Evolutionary conservation across 2,797 vertebrate genomes (phyloP).

Genomic region (Balearica regulorum): DNA sequence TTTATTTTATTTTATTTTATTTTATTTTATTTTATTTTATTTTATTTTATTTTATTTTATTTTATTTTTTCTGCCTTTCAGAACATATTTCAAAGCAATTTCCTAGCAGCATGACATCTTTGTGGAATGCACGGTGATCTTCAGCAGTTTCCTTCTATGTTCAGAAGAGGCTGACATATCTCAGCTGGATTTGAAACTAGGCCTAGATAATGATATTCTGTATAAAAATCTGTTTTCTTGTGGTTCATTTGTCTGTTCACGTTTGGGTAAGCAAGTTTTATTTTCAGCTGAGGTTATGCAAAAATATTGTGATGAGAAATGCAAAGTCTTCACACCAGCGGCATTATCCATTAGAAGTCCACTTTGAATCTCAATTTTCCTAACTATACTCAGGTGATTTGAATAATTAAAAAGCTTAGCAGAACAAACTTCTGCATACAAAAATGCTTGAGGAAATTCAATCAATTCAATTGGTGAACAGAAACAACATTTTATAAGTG

Average conservation of each 20-base stretch:
- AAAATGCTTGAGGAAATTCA: not conserved
- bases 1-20: fast-evolving
- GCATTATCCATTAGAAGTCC: not conserved
- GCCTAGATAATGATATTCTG: not conserved
- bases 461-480: not conserved
- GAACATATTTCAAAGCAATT: not conserved
- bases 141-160: not conserved
- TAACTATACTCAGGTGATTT: not conserved
- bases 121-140: not conserved
- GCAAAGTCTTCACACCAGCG: not conserved
- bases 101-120: constrained; percentile 1
- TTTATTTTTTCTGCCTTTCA: not conserved
- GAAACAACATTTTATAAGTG: not conserved
- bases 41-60: not conserved
- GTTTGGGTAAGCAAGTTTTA: not conserved
- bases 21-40: not conserved
- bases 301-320: constrained; percentile 15
- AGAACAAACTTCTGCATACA: not conserved
- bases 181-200: not conserved
- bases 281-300: constrained; percentile 2
- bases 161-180: not conserved
- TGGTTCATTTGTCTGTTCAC: not conserved
- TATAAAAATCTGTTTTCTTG: not conserved
- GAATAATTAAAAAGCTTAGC: constrained; percentile 1
- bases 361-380: not conserved